These are phyloP conservation scores for Oscheius sp. DNA, from an alignment of 2,888 invertebrate species.

Conservation along the genomic window DNA sequence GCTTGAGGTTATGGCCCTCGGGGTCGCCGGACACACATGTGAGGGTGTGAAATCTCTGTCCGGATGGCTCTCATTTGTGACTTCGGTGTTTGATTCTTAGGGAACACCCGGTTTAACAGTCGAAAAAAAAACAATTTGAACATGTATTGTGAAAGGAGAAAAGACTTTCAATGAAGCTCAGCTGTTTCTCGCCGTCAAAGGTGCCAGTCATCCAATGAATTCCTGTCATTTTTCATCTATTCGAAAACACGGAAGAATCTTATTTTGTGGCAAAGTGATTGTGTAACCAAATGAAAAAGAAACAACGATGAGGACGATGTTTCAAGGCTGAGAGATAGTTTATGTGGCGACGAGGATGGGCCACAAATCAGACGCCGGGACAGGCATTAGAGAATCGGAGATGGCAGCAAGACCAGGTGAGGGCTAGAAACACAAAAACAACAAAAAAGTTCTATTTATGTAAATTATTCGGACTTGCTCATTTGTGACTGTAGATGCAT, in stretches of 20 bases:
- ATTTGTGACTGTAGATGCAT: too few species aligned
- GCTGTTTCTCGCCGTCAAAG: too few species aligned
- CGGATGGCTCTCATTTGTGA: too few species aligned
- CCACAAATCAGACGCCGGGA: conserved; percentile 18
- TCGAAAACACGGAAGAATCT: background rate
- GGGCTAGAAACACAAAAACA: background rate
- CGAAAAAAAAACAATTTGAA: too few species aligned
- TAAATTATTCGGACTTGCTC: background rate
- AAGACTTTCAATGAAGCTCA: too few species aligned
- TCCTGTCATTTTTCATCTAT: background rate
- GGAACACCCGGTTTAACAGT: too few species aligned
- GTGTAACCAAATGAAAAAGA: conserved; percentile 14
- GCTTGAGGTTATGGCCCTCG: background rate
- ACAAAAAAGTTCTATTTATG: background rate
- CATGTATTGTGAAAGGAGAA: too few species aligned
- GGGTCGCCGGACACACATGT: background rate
- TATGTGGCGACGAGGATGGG: conserved; percentile 23
- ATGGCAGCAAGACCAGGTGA: background rate
- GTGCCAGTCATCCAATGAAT: too few species aligned
- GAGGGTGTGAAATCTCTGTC: too few species aligned
- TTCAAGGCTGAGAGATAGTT: conserved; percentile 15
- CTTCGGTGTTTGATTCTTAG: too few species aligned
- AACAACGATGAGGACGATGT: conserved; percentile 13
- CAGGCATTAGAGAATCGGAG: conserved; percentile 1
- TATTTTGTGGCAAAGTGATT: background rate